Conservation (phyloP, 2,797 vertebrate genomes). For the Thunnus albacares region DNA sequence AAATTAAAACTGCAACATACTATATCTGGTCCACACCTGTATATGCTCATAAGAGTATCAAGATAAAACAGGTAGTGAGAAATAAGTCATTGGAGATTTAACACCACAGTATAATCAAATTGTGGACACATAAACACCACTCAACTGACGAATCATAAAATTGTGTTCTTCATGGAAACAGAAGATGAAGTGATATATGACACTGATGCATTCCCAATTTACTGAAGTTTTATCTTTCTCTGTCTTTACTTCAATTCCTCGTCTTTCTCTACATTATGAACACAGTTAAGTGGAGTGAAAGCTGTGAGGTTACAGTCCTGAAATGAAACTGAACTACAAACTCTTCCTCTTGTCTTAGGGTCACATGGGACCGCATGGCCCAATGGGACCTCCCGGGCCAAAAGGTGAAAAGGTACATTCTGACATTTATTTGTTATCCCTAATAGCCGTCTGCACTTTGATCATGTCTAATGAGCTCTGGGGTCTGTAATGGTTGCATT, state of each 20-base stretch:
- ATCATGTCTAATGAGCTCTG: conserved; percentile 46
- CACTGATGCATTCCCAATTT: background rate
- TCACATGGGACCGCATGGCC: conserved; percentile 89
- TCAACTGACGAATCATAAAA: conserved; percentile 21
- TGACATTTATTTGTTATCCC: conserved; percentile 12
- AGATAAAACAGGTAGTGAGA: background rate
- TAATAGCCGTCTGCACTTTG: conserved; percentile 32
- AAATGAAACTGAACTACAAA: conserved; percentile 10
- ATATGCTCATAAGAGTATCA: background rate
- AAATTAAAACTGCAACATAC: background rate
- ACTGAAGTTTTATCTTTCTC: background rate
- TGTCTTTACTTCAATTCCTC: background rate
- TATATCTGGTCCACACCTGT: background rate
- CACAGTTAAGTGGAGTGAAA: background rate
- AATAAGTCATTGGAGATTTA: conserved; percentile 10
- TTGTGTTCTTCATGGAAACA: background rate
- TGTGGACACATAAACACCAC: background rate
- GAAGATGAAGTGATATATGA: conserved; percentile 26
- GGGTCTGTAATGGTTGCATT: conserved; percentile 11
- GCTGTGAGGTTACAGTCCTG: background rate
- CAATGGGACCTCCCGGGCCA: conserved; percentile 90
- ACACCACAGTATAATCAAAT: conserved; percentile 11
- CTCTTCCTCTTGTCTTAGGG: conserved; percentile 84
- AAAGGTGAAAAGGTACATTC: conserved; percentile 95
- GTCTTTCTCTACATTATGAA: background rate